Evolutionary conservation across 2,113 vertebrate species (phyloP).

Genomic region (Pimephales promelas): DNA sequence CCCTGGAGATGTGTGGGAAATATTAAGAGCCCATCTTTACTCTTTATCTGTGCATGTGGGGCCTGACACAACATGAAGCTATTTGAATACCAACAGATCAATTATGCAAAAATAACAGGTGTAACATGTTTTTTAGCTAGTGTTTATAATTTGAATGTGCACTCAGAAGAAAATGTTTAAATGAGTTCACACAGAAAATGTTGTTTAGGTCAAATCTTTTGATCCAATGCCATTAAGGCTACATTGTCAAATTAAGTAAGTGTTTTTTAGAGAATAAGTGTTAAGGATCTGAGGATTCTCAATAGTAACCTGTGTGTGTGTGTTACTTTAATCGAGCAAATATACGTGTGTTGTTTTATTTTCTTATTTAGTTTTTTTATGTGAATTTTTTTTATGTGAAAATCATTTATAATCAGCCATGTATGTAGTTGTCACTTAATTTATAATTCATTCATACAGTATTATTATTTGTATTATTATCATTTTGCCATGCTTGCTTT

Average conservation of each 20-base stretch:
- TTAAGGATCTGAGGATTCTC: too few relatives aligned
- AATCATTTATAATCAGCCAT: too few relatives aligned
- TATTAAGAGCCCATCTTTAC: conserved; percentile 37
- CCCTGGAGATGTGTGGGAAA: conserved; percentile 37
- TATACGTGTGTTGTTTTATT: too few relatives aligned
- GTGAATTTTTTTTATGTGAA: too few relatives aligned
- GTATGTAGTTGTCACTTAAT: too few relatives aligned
- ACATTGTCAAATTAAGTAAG: not conserved
- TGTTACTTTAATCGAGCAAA: too few relatives aligned
- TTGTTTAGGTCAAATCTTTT: conserved; percentile 41
- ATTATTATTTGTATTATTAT: too few relatives aligned
- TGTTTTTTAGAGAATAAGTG: too few relatives aligned
- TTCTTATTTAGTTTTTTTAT: too few relatives aligned
- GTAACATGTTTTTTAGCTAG: conserved; percentile 32
- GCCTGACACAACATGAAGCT: conserved; percentile 45
- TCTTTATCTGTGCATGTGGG: conserved; percentile 38
- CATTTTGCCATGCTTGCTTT: too few relatives aligned
- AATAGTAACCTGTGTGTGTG: too few relatives aligned
- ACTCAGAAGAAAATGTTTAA: not conserved
- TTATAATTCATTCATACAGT: too few relatives aligned
- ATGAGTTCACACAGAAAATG: conserved; percentile 24
- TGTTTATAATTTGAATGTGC: conserved; percentile 13
- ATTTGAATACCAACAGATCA: conserved; percentile 55
- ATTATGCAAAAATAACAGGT: conserved; percentile 60
- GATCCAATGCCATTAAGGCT: conserved; percentile 26